Conservation (phyloP, 2,888 invertebrate genomes). For the Caenorhabditis sp. region DNA sequence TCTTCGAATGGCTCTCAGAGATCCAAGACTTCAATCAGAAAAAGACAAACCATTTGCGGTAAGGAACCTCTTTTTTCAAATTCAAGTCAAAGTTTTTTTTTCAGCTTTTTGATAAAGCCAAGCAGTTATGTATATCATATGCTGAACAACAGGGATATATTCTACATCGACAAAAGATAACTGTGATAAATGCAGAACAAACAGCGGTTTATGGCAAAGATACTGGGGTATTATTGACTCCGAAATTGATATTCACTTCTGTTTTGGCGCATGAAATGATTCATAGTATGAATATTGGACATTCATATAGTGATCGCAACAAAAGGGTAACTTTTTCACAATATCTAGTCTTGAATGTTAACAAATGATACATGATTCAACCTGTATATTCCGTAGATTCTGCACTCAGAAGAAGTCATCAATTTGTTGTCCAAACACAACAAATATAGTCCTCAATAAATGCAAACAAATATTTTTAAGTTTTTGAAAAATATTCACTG, state of each 20-base stretch:
- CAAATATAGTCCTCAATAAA: too few species aligned
- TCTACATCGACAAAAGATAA: slow-evolving; percentile 58
- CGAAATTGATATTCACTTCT: slow-evolving; percentile 59
- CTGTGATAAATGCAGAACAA: slow-evolving; percentile 59
- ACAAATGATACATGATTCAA: too few species aligned
- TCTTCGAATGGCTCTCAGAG: slow-evolving; percentile 43
- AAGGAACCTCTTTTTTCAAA: not conserved
- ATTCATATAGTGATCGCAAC: slow-evolving; percentile 67
- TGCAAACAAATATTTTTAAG: too few species aligned
- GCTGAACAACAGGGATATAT: slow-evolving; percentile 53
- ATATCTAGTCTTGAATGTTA: too few species aligned
- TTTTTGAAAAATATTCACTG: too few species aligned
- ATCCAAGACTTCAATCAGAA: slow-evolving; percentile 34
- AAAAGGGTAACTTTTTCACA: slow-evolving; percentile 47
- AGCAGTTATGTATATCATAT: slow-evolving; percentile 62
- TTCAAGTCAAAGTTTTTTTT: slow-evolving; percentile 3
- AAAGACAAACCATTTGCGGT: slow-evolving; percentile 45
- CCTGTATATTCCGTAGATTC: too few species aligned
- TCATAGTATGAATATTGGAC: slow-evolving; percentile 68
- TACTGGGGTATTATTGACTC: slow-evolving; percentile 62
- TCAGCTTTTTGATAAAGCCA: slow-evolving; percentile 67
- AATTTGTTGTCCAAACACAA: too few species aligned
- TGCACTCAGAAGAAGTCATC: too few species aligned
- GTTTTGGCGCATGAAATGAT: slow-evolving; percentile 70
- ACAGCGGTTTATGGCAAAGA: slow-evolving; percentile 64